A percentile compares a stretch with the other conserved stretches of the same genome.
These are phyloP conservation scores for Tinea trinotella DNA, from an alignment of 2,888 invertebrate species.

Conservation along the genomic window DNA sequence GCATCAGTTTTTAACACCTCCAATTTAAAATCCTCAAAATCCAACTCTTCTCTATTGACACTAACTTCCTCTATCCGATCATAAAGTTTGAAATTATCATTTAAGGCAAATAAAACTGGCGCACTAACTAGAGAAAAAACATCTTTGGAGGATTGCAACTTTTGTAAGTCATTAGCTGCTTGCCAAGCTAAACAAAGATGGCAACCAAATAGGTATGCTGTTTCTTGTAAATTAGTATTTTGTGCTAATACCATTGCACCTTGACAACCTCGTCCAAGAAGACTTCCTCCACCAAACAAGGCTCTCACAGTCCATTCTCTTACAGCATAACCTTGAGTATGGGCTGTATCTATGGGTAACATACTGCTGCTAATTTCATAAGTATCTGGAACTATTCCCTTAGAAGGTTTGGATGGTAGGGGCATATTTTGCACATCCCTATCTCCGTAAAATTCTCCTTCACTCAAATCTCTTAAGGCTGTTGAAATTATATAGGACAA, in stretches of 20 bases:
- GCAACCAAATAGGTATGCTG: constrained; percentile 84
- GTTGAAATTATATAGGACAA: constrained; percentile 86
- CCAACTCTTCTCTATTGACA: constrained; percentile 72
- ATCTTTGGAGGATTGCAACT: constrained; percentile 65
- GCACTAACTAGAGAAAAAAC: constrained; percentile 82
- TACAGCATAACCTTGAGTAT: constrained; percentile 68
- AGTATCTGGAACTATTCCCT: constrained; percentile 28
- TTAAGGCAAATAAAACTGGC: constrained; percentile 86
- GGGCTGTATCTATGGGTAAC: constrained; percentile 46
- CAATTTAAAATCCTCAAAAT: constrained; percentile 67
- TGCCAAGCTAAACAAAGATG: constrained; percentile 88
- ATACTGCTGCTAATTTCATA: constrained; percentile 48
- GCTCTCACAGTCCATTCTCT: constrained; percentile 82
- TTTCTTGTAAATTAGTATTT: constrained; percentile 75
- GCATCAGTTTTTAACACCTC: constrained; percentile 51
- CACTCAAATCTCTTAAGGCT: constrained; percentile 84
- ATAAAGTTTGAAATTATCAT: constrained; percentile 79
- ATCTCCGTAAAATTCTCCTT: constrained; percentile 85
- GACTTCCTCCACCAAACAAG: constrained; percentile 77
- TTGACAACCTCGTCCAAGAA: constrained; percentile 83
- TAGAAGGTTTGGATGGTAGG: constrained; percentile 73
- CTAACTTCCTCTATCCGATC: constrained; percentile 63
- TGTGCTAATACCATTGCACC: constrained; percentile 84
- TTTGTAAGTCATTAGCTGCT: constrained; percentile 64
- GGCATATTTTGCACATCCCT: constrained; percentile 83